A percentile compares a stretch with the other conserved stretches of the same genome.
phyloP scores from a whole-genome alignment of 2,797 vertebrate genomes.

The Galagoides demidoff region DNA sequence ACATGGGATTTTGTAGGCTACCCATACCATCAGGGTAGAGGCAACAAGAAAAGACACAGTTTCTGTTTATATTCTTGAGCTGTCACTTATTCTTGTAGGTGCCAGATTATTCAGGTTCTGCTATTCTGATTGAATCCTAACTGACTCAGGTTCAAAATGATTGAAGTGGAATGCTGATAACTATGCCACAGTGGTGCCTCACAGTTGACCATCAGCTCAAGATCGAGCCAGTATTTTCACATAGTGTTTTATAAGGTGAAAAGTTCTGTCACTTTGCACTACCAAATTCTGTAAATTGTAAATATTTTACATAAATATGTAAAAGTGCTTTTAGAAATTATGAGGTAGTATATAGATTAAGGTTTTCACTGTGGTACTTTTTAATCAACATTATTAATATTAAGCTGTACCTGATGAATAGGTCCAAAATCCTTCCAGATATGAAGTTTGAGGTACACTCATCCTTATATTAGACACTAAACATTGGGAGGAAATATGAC shows the following conservation, averaged over 20 bases:
- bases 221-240: neutral
- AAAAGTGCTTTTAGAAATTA: neutral
- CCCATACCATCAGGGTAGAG: neutral
- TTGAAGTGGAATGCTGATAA: neutral
- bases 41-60: neutral
- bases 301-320: too few relatives aligned
- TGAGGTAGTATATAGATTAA: neutral
- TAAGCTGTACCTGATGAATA: neutral
- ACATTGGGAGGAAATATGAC: constrained; percentile 2
- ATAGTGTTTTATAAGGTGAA: neutral
- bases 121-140: neutral
- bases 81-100: neutral
- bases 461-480: neutral
- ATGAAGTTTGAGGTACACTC: neutral
- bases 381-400: neutral
- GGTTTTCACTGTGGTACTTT: neutral
- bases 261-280: neutral
- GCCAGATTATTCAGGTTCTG: neutral
- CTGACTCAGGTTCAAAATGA: neutral
- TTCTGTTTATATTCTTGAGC: neutral
- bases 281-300: too few relatives aligned
- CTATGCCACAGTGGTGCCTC: neutral
- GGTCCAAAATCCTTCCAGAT: neutral
- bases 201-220: neutral
- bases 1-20: neutral